Percentiles rank a stretch among this genome's conserved stretches.
phyloP scores from a whole-genome alignment of 2,113 vertebrate genomes.

The Macquaria ambigua region DNA sequence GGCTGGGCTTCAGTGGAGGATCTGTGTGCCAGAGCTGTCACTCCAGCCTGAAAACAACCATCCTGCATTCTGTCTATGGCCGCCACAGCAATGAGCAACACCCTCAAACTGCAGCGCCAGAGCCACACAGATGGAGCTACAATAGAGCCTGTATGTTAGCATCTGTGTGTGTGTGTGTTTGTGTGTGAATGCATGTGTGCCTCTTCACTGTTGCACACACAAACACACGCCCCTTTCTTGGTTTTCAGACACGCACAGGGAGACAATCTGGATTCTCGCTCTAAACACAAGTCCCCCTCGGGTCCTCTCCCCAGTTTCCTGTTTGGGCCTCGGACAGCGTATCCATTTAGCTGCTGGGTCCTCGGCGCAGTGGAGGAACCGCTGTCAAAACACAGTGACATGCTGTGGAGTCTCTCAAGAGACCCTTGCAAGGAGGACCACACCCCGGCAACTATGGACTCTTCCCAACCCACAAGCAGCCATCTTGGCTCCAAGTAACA shows the following conservation, averaged over 20 bases:
- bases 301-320: constrained; percentile 79
- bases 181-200: constrained; percentile 27
- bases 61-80: constrained; percentile 45
- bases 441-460: constrained; percentile 38
- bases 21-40: constrained; percentile 35
- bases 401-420: constrained; percentile 54
- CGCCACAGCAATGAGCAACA: constrained; percentile 41
- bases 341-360: constrained; percentile 51
- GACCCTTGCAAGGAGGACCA: constrained; percentile 54
- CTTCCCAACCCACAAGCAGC: constrained; percentile 20
- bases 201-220: constrained; percentile 20
- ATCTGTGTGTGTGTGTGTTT: constrained; percentile 40
- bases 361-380: constrained; percentile 35
- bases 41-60: constrained; percentile 46
- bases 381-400: constrained; percentile 71
- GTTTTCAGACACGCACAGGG: constrained; percentile 51
- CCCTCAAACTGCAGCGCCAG: constrained; percentile 50
- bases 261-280: constrained; percentile 76
- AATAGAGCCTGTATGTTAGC: constrained; percentile 54
- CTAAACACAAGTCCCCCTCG: constrained; percentile 70
- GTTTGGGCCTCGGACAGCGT: constrained; percentile 70
- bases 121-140: constrained; percentile 62
- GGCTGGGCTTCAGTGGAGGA: neutral
- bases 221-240: constrained; percentile 53
- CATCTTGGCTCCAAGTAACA: constrained; percentile 64